A percentile compares a stretch with the other conserved stretches of the same genome.
Conservation (phyloP, 2,113 vertebrate genomes). For the Lates calcarifer region DNA sequence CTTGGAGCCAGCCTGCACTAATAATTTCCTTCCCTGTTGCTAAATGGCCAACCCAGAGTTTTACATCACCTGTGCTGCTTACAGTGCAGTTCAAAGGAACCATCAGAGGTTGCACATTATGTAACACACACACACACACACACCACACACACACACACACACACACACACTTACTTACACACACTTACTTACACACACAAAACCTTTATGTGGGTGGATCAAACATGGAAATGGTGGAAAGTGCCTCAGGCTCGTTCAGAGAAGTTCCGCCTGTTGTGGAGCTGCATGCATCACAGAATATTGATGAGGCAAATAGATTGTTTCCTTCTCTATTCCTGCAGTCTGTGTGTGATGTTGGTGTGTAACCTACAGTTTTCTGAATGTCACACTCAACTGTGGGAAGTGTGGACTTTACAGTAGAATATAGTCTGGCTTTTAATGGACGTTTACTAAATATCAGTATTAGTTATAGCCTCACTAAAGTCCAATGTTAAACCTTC, state of each 20-base stretch:
- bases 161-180: neutral
- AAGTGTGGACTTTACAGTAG: neutral
- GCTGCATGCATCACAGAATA: slow-evolving; percentile 8
- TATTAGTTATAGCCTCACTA: neutral
- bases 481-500: neutral
- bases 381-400: neutral
- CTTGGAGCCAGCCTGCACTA: neutral
- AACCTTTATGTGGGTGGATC: slow-evolving; percentile 43
- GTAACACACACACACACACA: slow-evolving; percentile 24
- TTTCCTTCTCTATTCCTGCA: neutral
- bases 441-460: neutral
- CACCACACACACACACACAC: neutral
- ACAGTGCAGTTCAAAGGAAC: slow-evolving; percentile 6
- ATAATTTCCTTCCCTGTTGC: neutral
- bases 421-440: neutral
- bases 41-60: neutral
- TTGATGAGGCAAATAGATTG: slow-evolving; percentile 40
- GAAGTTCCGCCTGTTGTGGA: neutral
- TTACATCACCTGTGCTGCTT: neutral
- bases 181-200: neutral
- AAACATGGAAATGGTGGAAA: slow-evolving; percentile 56
- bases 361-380: neutral
- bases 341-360: neutral
- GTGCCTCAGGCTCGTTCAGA: slow-evolving; percentile 52
- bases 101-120: slow-evolving; percentile 19